These are phyloP conservation scores for Artemisiospiza belli DNA, from an alignment of 2,113 vertebrate species.

Conservation along the genomic window DNA sequence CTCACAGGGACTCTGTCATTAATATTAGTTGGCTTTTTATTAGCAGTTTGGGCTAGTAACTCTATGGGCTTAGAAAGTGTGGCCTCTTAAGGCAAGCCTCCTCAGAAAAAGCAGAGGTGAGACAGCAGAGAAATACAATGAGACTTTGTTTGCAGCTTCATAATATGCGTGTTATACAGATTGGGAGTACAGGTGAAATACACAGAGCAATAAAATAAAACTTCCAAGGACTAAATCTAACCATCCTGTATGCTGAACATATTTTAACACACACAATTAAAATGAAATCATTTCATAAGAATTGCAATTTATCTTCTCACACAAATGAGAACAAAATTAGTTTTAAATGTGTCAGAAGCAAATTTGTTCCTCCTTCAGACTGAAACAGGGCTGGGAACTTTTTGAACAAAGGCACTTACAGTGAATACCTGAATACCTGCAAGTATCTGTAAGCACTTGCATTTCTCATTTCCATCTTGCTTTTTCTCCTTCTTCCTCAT, in stretches of 20 bases:
- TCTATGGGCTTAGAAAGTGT: background rate
- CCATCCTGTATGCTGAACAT: background rate
- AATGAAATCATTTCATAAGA: background rate
- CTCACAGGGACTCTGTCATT: accelerated
- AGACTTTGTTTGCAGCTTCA: background rate
- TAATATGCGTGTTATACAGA: background rate
- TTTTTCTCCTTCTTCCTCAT: background rate
- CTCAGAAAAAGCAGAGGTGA: background rate
- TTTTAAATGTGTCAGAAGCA: background rate
- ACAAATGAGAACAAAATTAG: slow-evolving; percentile 23
- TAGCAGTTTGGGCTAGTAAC: background rate
- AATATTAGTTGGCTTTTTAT: background rate
- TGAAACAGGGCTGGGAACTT: background rate
- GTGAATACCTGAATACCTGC: background rate
- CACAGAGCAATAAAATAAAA: background rate
- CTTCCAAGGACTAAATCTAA: background rate
- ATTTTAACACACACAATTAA: background rate
- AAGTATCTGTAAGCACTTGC: background rate
- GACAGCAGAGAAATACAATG: background rate
- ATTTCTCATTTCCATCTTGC: slow-evolving; percentile 5
- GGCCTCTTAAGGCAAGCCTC: background rate
- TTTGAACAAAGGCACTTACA: background rate
- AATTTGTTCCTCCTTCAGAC: background rate
- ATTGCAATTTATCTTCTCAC: background rate
- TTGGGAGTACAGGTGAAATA: background rate